Conservation (phyloP, 2,888 invertebrate genomes). For the Gastracanthus pulcherrimus region DNA sequence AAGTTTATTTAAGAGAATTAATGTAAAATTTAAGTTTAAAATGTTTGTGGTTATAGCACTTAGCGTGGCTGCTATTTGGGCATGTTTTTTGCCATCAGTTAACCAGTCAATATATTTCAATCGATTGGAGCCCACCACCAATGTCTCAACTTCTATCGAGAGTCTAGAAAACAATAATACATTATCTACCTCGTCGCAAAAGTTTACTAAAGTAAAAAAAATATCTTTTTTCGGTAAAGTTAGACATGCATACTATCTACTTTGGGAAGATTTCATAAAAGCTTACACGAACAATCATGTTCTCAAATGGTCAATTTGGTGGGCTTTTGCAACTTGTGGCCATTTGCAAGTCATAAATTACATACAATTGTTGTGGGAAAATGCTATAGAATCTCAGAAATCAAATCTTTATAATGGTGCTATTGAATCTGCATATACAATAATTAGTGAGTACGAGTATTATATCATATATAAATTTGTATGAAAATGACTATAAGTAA, state of each 20-base stretch:
- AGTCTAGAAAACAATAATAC: conserved; percentile 43
- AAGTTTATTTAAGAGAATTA: neutral
- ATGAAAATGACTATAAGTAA: too few species aligned
- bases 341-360: conserved; percentile 85
- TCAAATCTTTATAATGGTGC: conserved; percentile 84
- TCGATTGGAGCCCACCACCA: conserved; percentile 69
- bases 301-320: conserved; percentile 88
- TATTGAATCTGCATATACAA: conserved; percentile 84
- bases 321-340: conserved; percentile 86
- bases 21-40: too few species aligned
- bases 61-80: conserved; percentile 85
- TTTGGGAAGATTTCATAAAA: conserved; percentile 80
- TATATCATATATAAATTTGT: too few species aligned
- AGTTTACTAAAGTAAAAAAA: conserved; percentile 10
- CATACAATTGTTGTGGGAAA: conserved; percentile 91
- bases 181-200: conserved; percentile 38
- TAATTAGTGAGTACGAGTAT: conserved; percentile 71
- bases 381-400: conserved; percentile 79
- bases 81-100: conserved; percentile 86
- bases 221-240: conserved; percentile 60
- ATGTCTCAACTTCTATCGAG: conserved; percentile 40
- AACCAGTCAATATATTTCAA: conserved; percentile 89
- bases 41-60: conserved; percentile 81
- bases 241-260: conserved; percentile 77
- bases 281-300: conserved; percentile 82